Percentiles rank a stretch among this genome's conserved stretches.
Conservation (phyloP, 2,797 vertebrate species). For the Phalanger gymnotis region DNA sequence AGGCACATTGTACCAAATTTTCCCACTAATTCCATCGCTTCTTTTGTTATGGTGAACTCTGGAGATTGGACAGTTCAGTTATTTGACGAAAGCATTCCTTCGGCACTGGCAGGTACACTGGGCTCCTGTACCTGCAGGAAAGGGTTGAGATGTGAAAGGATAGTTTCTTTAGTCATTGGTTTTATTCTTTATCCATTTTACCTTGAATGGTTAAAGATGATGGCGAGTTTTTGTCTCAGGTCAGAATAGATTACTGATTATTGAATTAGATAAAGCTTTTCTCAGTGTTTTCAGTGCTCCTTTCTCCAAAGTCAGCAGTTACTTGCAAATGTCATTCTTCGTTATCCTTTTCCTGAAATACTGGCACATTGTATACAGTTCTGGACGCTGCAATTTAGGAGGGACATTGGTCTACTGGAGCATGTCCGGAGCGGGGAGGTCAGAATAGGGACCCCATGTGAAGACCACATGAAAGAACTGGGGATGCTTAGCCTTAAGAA, state of each 20-base stretch:
- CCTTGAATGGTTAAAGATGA: not conserved
- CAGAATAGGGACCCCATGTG: not conserved
- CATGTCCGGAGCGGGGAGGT: not conserved
- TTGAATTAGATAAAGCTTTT: not conserved
- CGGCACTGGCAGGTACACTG: not conserved
- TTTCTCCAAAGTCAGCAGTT: not conserved
- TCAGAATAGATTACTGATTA: not conserved
- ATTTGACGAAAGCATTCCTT: not conserved
- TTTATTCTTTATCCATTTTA: not conserved
- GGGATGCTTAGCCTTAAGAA: not conserved
- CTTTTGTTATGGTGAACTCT: not conserved
- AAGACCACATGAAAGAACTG: not conserved
- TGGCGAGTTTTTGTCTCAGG: not conserved
- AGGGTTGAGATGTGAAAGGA: not conserved
- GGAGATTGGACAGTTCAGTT: not conserved
- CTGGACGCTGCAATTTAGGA: not conserved
- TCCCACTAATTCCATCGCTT: not conserved
- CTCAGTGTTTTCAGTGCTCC: not conserved
- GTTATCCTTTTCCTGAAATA: not conserved
- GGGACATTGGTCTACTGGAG: not conserved
- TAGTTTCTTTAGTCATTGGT: not conserved
- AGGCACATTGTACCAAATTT: constrained; percentile 28
- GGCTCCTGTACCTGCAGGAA: not conserved
- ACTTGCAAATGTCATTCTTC: not conserved
- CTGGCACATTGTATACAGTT: not conserved